Evolutionary conservation across 2,888 invertebrate genomes (phyloP), one percentile per base, ranked within the genome.

Genomic region (Melitaea athalia): DNA sequence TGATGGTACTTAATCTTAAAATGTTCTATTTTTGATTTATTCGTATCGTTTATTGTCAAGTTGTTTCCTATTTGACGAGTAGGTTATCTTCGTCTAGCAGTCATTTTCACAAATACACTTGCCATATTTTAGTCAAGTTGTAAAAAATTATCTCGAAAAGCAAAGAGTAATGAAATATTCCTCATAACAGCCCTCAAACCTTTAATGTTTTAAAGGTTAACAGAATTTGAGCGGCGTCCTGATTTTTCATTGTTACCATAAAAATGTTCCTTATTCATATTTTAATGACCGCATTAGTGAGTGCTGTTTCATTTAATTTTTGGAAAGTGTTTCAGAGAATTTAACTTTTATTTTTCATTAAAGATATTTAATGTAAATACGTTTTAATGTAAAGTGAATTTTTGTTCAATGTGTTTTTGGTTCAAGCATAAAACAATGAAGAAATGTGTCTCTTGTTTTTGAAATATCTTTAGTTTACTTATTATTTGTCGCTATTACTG

Each of bases 151-250:
- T 42, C 38, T 14, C 24, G 31, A 53, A 60, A 60, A 33, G 52
- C 43, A 52, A 33, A 55, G 60, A 55, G 52, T 45, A 59, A 43
- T 47, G 33, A 61, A 61, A 64, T 49, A 6, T 49, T 60, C 53
- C 55, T 17, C 33, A n/a, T 61, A 57, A 57, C 24, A 61, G 43
- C 55, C 42, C 12, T 50, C 17, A 43, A 63, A 60, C 50, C 49
- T 52, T 63, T 57, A 38, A 17, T 49, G 47, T 64, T 63, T 49
- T 62, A 52, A 55, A 45, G 31, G 66, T 67, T 66, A 53, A 69
- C 68, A 62, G 63, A 72, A 62, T 63, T 59, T 61, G 38, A 47
- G 50, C 43, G 59, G 47, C 47, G 59, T 59, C 67, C 62, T 68
- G 67, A 70, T 55, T 68, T 70, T 55, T 38, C 53, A 55, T 67